phyloP scores from a whole-genome alignment of 2,797 vertebrate genomes.

The Chromis chromis region DNA sequence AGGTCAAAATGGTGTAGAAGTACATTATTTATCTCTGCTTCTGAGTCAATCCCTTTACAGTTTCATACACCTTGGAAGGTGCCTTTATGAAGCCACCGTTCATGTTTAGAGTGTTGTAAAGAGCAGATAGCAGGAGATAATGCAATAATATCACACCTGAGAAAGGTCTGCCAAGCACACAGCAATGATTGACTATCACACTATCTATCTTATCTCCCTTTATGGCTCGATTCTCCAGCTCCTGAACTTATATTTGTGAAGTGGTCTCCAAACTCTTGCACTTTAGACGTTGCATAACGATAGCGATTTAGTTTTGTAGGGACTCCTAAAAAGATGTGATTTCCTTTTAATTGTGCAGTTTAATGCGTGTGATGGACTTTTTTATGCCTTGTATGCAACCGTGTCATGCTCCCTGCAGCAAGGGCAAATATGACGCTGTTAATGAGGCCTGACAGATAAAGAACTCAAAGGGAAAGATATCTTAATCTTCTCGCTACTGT shows the following conservation, averaged over 20 bases:
- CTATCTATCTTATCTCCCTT: slow-evolving; percentile 72
- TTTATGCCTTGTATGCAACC: slow-evolving; percentile 34
- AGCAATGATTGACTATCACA: slow-evolving; percentile 77
- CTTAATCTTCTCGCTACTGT: slow-evolving; percentile 84
- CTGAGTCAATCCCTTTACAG: slow-evolving; percentile 24
- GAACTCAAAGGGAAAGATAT: slow-evolving; percentile 69
- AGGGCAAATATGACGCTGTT: slow-evolving; percentile 59
- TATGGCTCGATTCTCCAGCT: slow-evolving; percentile 59
- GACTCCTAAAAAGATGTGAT: slow-evolving; percentile 59
- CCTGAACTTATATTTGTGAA: slow-evolving; percentile 35
- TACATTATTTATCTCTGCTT: neutral
- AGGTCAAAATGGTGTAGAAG: slow-evolving; percentile 9
- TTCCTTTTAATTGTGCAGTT: slow-evolving; percentile 64
- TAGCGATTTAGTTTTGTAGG: slow-evolving; percentile 36
- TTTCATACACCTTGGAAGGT: slow-evolving; percentile 45
- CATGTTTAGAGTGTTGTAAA: slow-evolving; percentile 77
- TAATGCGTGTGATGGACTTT: slow-evolving; percentile 42
- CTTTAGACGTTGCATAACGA: slow-evolving; percentile 72
- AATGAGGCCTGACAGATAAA: slow-evolving; percentile 77
- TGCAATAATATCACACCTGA: slow-evolving; percentile 72
- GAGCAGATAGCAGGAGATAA: slow-evolving; percentile 68
- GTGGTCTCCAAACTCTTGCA: slow-evolving; percentile 51
- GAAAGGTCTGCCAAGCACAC: slow-evolving; percentile 60
- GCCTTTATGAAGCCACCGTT: slow-evolving; percentile 64
- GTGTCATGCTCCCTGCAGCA: slow-evolving; percentile 30